Conservation (phyloP, 2,113 vertebrate species). For the Eclectus roratus region DNA sequence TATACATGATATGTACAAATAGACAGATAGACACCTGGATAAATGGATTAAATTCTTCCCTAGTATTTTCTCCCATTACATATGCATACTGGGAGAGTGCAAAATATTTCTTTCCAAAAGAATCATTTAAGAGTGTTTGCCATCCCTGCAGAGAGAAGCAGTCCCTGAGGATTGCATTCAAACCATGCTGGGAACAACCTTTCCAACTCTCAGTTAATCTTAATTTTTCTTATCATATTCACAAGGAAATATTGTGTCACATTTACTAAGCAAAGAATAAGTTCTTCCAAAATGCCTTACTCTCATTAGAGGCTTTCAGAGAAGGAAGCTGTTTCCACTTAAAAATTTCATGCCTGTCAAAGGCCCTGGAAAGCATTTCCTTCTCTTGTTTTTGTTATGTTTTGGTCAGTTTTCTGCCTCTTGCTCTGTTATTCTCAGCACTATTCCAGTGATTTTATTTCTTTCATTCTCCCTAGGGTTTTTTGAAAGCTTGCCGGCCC, state of each 20-base stretch:
- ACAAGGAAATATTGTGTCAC: not conserved
- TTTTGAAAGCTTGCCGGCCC: not conserved
- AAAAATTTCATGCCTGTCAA: not conserved
- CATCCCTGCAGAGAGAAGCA: not conserved
- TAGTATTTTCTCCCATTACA: not conserved
- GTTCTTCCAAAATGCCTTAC: not conserved
- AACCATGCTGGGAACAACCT: not conserved
- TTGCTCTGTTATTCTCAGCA: not conserved
- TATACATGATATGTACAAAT: not conserved
- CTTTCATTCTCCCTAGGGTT: not conserved
- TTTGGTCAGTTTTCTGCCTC: accelerated
- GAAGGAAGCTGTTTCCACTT: not conserved
- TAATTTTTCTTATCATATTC: not conserved
- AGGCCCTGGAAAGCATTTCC: not conserved
- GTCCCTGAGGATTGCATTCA: not conserved
- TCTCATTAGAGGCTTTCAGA: not conserved
- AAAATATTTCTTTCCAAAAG: not conserved
- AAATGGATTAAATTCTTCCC: not conserved
- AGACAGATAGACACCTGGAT: not conserved
- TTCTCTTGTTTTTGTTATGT: not conserved
- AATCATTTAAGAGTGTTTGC: not conserved
- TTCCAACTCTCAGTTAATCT: not conserved
- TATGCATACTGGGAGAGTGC: not conserved
- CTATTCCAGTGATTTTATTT: not conserved
- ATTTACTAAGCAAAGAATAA: not conserved